These are phyloP conservation scores for Martes flavigula DNA, from an alignment of 2,797 vertebrate species.

Conservation along the genomic window DNA sequence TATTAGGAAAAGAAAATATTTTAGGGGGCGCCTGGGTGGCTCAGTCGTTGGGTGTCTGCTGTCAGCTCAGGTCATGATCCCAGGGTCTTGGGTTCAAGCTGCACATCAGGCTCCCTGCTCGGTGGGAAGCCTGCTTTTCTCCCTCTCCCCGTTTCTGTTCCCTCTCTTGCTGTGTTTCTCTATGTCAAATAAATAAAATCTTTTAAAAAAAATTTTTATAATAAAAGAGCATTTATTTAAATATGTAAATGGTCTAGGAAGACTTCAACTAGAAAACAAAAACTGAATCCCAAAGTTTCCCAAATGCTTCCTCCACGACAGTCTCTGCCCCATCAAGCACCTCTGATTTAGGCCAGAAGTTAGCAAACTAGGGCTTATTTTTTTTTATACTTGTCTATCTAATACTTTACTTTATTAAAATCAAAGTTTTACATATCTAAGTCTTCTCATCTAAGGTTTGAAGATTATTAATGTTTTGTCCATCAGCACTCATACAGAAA, in stretches of 20 bases:
- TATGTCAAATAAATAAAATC: too few species aligned
- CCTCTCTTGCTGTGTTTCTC: too few species aligned
- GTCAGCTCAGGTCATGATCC: too few species aligned
- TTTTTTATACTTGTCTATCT: not conserved
- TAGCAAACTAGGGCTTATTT: not conserved
- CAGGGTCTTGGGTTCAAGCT: too few species aligned
- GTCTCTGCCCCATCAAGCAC: not conserved
- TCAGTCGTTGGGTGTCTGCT: too few species aligned
- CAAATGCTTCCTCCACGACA: not conserved
- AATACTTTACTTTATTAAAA: not conserved
- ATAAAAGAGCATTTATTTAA: slow-evolving; percentile 12
- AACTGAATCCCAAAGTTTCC: not conserved
- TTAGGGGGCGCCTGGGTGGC: too few species aligned
- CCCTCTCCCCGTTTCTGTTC: too few species aligned
- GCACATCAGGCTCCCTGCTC: too few species aligned
- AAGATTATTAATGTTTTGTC: not conserved
- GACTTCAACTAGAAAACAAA: not conserved
- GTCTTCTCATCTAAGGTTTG: not conserved
- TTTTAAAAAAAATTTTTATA: not conserved
- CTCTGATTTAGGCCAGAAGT: not conserved
- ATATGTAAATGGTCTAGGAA: not conserved
- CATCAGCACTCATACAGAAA: not conserved
- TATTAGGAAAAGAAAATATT: not conserved
- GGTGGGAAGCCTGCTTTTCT: too few species aligned
- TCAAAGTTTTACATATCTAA: slow-evolving; percentile 6